Evolutionary conservation across 2,113 vertebrate species (phyloP).

Genomic region (Plestiodon gilberti): DNA sequence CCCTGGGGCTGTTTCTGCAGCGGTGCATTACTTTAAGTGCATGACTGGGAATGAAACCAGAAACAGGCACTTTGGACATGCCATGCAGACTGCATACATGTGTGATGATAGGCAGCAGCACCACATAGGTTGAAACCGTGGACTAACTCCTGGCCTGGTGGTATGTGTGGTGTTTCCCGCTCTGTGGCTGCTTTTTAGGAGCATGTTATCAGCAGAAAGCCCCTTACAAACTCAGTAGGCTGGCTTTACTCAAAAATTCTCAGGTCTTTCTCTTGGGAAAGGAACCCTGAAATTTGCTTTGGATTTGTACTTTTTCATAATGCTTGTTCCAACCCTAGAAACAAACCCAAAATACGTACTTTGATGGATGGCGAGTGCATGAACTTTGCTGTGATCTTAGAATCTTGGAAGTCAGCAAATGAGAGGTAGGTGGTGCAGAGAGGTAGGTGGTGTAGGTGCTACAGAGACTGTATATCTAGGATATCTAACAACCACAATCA

Average conservation of each 20-base stretch:
- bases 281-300: too few relatives aligned
- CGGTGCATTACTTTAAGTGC: background rate
- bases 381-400: background rate
- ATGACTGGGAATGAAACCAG: background rate
- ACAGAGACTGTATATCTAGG: too few relatives aligned
- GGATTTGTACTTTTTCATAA: background rate
- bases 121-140: background rate
- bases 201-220: background rate
- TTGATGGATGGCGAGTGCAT: background rate
- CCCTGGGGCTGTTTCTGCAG: background rate
- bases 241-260: too few relatives aligned
- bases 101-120: background rate
- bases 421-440: too few relatives aligned
- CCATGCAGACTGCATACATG: background rate
- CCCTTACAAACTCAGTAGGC: too few relatives aligned
- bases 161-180: background rate
- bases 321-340: too few relatives aligned
- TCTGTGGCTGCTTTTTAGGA: background rate
- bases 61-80: too few relatives aligned
- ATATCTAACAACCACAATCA: too few relatives aligned
- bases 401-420: background rate
- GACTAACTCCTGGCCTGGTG: background rate
- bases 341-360: too few relatives aligned
- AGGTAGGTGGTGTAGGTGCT: too few relatives aligned
- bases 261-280: too few relatives aligned